Conservation (phyloP, 1,140 invertebrate genomes). For the Diploscapter pachys region DNA sequence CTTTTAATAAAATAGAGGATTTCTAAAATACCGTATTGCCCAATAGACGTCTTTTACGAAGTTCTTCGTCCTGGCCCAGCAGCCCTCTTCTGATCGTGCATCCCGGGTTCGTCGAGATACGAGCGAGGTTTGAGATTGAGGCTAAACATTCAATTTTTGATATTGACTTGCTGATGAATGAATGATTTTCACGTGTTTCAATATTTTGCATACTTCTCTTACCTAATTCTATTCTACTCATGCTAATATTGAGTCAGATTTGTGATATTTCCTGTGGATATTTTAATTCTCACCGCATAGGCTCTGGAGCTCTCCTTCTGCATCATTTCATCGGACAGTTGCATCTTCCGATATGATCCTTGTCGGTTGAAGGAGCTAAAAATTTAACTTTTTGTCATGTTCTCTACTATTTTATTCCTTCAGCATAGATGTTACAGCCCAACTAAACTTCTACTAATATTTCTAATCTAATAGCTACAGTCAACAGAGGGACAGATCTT, state of each 20-base stretch:
- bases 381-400: not conserved
- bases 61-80: constrained; percentile 18
- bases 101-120: constrained; percentile 24
- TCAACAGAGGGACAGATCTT: no score
- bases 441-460: no score
- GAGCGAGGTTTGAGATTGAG: constrained; percentile 34
- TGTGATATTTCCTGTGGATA: no score
- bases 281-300: constrained; percentile 47
- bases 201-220: not conserved
- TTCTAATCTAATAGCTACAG: no score
- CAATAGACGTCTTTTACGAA: constrained; percentile 20
- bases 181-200: not conserved
- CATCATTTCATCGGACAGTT: constrained; percentile 41
- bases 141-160: constrained; percentile 10
- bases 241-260: no score
- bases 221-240: constrained; percentile 3
- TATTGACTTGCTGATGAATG: no score
- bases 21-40: constrained; percentile 21
- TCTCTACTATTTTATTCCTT: no score
- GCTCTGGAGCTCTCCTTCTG: constrained; percentile 38
- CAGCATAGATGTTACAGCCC: no score
- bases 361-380: constrained; percentile 54
- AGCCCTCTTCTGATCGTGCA: constrained; percentile 12
- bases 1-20: not conserved
- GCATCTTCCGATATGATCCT: constrained; percentile 55